Evolutionary conservation across 2,797 vertebrate species (phyloP).

Genomic region (Menidia menidia): DNA sequence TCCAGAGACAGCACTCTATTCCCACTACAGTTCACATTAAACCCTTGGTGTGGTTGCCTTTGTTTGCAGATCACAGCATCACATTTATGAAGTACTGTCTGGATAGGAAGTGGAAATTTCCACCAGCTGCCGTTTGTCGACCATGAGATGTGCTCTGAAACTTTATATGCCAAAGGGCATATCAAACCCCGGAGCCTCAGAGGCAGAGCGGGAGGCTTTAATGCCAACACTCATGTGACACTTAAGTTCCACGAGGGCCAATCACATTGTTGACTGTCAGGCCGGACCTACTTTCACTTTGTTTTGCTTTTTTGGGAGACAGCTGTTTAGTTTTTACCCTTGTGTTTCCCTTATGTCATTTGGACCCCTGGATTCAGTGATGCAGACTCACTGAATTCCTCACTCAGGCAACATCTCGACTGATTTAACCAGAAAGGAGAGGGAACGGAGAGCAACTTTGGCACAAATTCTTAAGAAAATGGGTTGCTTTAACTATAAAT

Average conservation of each 20-base stretch:
- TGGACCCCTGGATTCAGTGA: too few species aligned
- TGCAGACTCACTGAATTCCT: not conserved
- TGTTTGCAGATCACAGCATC: slow-evolving; percentile 37
- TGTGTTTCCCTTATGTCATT: too few species aligned
- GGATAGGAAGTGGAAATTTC: slow-evolving; percentile 85
- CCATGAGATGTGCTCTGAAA: slow-evolving; percentile 80
- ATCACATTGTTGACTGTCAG: slow-evolving; percentile 5
- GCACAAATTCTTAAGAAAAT: slow-evolving; percentile 45
- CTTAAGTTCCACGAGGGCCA: slow-evolving; percentile 3
- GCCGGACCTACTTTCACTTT: slow-evolving; percentile 10
- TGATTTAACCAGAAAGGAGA: slow-evolving; percentile 2
- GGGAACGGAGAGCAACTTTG: too few species aligned
- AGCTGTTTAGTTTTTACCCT: not conserved
- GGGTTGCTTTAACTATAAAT: slow-evolving; percentile 53
- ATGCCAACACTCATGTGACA: slow-evolving; percentile 21
- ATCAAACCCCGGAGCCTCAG: slow-evolving; percentile 64
- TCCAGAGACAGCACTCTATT: slow-evolving; percentile 8
- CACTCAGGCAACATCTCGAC: not conserved
- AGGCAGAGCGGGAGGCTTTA: slow-evolving; percentile 31
- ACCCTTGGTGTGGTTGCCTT: not conserved
- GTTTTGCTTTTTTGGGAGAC: slow-evolving; percentile 10
- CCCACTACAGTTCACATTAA: slow-evolving; percentile 29
- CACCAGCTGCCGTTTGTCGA: slow-evolving; percentile 70
- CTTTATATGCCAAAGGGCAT: slow-evolving; percentile 78
- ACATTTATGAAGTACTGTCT: slow-evolving; percentile 66